Evolutionary conservation across 2,113 vertebrate species (phyloP).

Genomic region (Narcine bancroftii): DNA sequence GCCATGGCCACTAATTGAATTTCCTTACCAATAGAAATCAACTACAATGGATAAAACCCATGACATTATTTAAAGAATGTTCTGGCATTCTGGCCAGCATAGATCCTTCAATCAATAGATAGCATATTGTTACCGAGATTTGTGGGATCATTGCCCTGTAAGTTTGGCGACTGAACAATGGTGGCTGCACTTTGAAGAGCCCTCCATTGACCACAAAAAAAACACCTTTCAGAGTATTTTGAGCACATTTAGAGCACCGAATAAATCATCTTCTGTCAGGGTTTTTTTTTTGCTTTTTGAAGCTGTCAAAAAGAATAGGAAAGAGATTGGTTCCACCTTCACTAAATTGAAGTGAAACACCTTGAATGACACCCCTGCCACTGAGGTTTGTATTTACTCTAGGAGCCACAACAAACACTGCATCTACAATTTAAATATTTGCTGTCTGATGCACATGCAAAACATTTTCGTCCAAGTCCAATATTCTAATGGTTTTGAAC

Average conservation of each 20-base stretch:
- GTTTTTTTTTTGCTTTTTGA: neutral
- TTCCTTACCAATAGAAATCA: neutral
- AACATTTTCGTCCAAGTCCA: neutral
- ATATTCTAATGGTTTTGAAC: neutral
- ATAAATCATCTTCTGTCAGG: neutral
- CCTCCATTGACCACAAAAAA: neutral
- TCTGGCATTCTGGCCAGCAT: neutral
- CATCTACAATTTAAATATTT: constrained; percentile 49
- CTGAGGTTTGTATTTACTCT: constrained; percentile 43
- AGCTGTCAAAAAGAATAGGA: neutral
- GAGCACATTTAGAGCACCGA: neutral
- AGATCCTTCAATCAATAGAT: neutral
- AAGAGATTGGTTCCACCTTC: neutral
- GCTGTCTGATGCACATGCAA: constrained; percentile 42
- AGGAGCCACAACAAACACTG: constrained; percentile 41
- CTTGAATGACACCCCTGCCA: neutral
- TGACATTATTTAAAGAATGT: neutral
- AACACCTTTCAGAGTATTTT: neutral
- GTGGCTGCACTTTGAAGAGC: neutral
- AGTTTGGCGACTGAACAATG: neutral
- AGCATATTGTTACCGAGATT: neutral
- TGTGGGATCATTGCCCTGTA: neutral
- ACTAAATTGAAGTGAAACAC: neutral
- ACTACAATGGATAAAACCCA: neutral
- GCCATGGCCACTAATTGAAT: neutral